Percentiles rank a stretch among this genome's conserved stretches.
These are phyloP conservation scores for Hymenochirus boettgeri DNA, from an alignment of 2,113 vertebrate genomes.

Conservation along the genomic window DNA sequence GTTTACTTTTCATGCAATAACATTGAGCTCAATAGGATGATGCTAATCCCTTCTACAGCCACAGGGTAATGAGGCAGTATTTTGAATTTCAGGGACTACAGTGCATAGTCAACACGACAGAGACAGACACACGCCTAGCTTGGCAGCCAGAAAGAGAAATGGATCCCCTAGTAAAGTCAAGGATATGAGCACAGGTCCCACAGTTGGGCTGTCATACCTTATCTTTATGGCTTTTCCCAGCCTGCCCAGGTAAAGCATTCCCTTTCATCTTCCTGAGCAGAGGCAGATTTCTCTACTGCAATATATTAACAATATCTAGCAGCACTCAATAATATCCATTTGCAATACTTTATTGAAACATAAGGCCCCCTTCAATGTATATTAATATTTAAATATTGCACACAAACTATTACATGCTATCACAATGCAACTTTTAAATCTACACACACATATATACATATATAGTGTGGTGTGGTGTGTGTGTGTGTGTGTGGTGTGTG, in stretches of 20 bases:
- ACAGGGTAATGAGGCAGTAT: background rate
- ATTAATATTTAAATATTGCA: no score
- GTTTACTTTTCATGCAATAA: slow-evolving; percentile 29
- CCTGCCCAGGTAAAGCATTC: slow-evolving; percentile 65
- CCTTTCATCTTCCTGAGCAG: slow-evolving; percentile 71
- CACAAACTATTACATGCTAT: no score
- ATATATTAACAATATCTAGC: no score
- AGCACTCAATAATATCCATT: no score
- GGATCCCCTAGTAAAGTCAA: slow-evolving; percentile 52
- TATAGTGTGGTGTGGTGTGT: no score
- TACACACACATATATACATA: no score
- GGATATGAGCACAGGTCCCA: slow-evolving; percentile 56
- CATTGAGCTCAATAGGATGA: no score
- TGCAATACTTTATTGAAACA: no score
- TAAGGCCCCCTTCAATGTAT: no score
- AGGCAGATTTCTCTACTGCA: slow-evolving; percentile 18
- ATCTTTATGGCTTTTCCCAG: slow-evolving; percentile 92
- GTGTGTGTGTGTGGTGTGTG: no score
- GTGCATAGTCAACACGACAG: background rate
- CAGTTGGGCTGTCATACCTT: slow-evolving; percentile 65
- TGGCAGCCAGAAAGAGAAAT: background rate
- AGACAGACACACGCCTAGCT: background rate
- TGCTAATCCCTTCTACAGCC: no score
- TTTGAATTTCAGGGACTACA: background rate
- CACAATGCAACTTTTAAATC: no score